Evolutionary conservation across 64 coral and sea anemone genomes (phyloP), one percentile per base, ranked within the genome.

Genomic region (Porites lutea): DNA sequence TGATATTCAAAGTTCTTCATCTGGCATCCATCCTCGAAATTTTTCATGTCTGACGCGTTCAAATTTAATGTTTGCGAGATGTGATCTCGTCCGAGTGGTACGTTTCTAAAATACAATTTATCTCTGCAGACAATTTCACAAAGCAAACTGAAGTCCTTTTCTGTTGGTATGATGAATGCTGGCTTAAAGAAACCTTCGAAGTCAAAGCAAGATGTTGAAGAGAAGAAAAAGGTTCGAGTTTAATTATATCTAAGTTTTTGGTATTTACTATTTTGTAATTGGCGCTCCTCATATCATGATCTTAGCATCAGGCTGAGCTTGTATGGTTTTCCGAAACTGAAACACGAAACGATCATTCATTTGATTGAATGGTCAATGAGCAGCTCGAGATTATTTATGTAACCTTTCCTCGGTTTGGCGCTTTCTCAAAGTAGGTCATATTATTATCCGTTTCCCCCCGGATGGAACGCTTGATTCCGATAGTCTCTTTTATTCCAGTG

Each of bases 61-160:
- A 80, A 78, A 52, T 78, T 8, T 6, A 68, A 19, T 27, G 22
- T 59, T 0, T 9, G 11, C 5, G 43, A 6, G 11, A 59, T 8
- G 37, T 59, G 37, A 59, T 6, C 18, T 81, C 12, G 53, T 11
- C 3, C 60, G 27, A 37, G 27, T 37, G 27, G 27, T 1, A 37
- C 1, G 27, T 37, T 59, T 9, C 66, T 82, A 3, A 14, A 65
- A 47, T 59, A 15, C 19, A 22, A 19, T 68, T 63, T 50, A 55
- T 52, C 27, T 66, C 9, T 69, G 13, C 90, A 97, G 95, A 97
- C 95, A 3, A 86, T 97, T 27, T 93, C 95, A 13, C 82, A 93
- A 68, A 93, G 87, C 88, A 97, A 97, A 60, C 88, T 97, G 82
- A 97, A 97, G 74, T 92, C 95, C 23, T 97, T 97, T 77, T 82